Base-by-base conservation (phyloP, 2,888 invertebrate species). In the Sceliomorpha sp. region DNA sequence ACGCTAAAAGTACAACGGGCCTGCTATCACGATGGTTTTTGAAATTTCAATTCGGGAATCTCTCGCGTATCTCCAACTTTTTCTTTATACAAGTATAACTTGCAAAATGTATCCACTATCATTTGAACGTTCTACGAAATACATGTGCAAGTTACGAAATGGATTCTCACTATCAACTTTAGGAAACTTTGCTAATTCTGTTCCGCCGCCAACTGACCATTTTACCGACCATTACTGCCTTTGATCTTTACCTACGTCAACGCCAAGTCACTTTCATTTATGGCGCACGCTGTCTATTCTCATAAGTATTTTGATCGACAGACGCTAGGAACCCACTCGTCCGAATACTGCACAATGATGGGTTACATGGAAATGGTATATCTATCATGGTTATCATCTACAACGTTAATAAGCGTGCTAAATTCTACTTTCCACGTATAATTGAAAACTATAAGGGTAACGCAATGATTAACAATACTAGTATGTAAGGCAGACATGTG, bases 171-270 rank as follows among this genome's bases (percentile, higher is more conserved):
- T 47, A 59, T 67, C 53, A 59, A 42, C 59, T 29, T 45, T 20
- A 6, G 12, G 8, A 14, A 62, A 68, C 60, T 62, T 68, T 45
- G 31, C 9, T 48, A 59, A 59, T 67, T 48, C 34, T 27, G 39
- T 37, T 64, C 15, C 27, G 51, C 12, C 24, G 40, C 12, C 24
- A 32, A 51, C 24, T 31, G 31, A 45, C 32, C 24, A 50, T 59
- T 31, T 50, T 50, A 48, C 40, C 40, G 36, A 34, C 32, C 40
- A 27, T 31, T 50, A 29, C 34, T 32, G 48, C 34, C 24, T 34
- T 58, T 48, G 27, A 47, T 58, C 13, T 47, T 17, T 40, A 10
- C 32, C 31, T 27, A 26, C 39, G 26, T 9, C 24, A 40, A 31
- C 39, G 26, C 7, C 24, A 27, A 15, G 59, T 34, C 32, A 36